Base-by-base conservation (phyloP, 2,888 invertebrate species). In the Drosophila pegasa region DNA sequence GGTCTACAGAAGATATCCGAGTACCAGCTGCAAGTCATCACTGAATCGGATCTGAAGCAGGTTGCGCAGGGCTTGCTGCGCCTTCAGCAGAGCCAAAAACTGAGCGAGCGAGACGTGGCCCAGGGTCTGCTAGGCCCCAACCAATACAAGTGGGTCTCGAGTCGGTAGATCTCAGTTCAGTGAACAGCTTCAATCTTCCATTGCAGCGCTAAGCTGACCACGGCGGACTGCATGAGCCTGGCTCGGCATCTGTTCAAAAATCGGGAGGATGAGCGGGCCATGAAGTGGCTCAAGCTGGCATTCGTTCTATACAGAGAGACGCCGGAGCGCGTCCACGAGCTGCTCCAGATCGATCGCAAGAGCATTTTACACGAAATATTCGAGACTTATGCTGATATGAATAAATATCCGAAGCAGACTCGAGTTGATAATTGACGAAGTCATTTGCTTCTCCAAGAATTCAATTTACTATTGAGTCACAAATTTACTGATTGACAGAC, bases 41-140 rank as follows among this genome's bases (percentile, higher is more conserved):
- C 94, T 95, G 59, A 98, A 97, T 90, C 6, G 20, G 99, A 99
- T 92, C 93, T 99, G 64, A 95, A 95, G 71, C 98, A 98, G 0
- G 98, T 98, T 7, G 98, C 98, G 4, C 95, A 95, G 47, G 98
- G 98, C 1, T 93, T 99, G 55, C 95, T 97, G 64, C 94, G 98
- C 35, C 94, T 99, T 2, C 98, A 99, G 91, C 95, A 96, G 78
- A 97, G 97, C 0, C 98, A 98, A 91, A 94, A 95, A 67, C 93
- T 98, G 43, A 95, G 97, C 58, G 96, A 97, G 0, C 93, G 94
- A 0, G 96, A 97, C 37, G 94, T 99, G 75, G 96, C 96, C 1
- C 93, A 94, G 56, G 99, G 99, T 3, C 94, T 95, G 81, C 93
- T 98, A 31, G 95, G 96, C 77, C 96, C 96, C 1, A 94, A 96